Evolutionary conservation across 2,888 invertebrate species (phyloP).

Genomic region (Toxonevra muliebris): DNA sequence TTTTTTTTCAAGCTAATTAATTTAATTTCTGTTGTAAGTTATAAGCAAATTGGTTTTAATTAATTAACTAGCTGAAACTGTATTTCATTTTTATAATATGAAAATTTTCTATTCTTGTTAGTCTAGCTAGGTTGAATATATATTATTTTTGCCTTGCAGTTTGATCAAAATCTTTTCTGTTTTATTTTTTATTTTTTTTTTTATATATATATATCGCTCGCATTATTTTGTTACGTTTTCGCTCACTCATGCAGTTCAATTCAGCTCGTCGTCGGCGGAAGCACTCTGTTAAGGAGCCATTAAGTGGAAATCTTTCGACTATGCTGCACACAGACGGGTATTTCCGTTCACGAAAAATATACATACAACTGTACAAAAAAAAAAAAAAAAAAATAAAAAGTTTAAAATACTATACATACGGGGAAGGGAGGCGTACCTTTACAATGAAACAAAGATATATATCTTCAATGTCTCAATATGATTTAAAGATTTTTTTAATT

Average conservation of each 20-base stretch:
- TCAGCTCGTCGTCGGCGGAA: not conserved
- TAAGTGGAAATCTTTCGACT: slow-evolving; percentile 40
- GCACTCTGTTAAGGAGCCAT: slow-evolving; percentile 3
- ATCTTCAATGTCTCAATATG: too few relatives aligned
- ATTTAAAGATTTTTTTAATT: too few relatives aligned
- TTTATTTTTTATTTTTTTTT: too few relatives aligned
- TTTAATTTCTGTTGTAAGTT: slow-evolving; percentile 5
- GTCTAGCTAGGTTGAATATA: too few relatives aligned
- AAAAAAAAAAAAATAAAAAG: not conserved
- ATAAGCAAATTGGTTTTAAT: slow-evolving; percentile 15
- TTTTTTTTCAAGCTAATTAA: slow-evolving; percentile 6
- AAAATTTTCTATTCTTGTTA: not conserved
- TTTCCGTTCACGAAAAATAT: slow-evolving; percentile 11
- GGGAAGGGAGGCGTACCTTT: not conserved
- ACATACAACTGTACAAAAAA: not conserved
- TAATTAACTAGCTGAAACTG: slow-evolving; percentile 8
- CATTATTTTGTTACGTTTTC: too few relatives aligned
- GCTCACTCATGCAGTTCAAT: not conserved
- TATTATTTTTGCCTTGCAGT: too few relatives aligned
- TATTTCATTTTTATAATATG: not conserved
- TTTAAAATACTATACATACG: not conserved
- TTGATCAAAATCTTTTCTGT: too few relatives aligned
- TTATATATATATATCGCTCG: too few relatives aligned
- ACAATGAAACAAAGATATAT: too few relatives aligned
- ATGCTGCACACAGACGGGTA: slow-evolving; percentile 15